phyloP scores from a whole-genome alignment of 2,113 vertebrate species.

The Phainopepla nitens region DNA sequence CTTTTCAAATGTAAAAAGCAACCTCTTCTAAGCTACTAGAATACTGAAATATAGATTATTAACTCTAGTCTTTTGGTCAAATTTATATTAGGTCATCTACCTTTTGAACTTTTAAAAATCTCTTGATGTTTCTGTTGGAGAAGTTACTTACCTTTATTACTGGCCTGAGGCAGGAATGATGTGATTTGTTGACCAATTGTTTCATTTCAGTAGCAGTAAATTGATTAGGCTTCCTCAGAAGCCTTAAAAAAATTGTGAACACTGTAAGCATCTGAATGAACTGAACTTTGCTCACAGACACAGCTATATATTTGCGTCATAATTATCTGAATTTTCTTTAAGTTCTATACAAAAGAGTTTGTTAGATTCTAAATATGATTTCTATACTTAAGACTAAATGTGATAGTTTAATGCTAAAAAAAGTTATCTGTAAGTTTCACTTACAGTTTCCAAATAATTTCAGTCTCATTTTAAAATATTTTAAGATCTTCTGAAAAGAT shows the following conservation, averaged over 20 bases:
- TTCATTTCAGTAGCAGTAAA: not conserved
- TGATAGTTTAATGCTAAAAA: not conserved
- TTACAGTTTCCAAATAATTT: not conserved
- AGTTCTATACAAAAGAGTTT: not conserved
- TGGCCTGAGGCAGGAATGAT: not conserved
- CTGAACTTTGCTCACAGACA: not conserved
- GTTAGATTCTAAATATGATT: not conserved
- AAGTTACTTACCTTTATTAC: constrained; percentile 19
- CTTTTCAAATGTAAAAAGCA: not conserved
- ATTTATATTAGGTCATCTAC: not conserved
- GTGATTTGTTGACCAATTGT: not conserved
- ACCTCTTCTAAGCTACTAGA: not conserved
- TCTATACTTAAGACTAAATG: not conserved
- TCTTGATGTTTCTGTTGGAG: not conserved
- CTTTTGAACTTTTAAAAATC: not conserved
- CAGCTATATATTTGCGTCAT: not conserved
- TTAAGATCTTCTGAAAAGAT: not conserved
- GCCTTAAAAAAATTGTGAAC: not conserved
- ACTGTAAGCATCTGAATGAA: not conserved
- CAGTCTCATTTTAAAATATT: not conserved
- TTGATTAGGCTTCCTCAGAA: not conserved
- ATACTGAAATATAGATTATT: not conserved
- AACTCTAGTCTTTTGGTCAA: not conserved
- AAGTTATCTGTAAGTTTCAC: not conserved
- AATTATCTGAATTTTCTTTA: not conserved